Evolutionary conservation across 2,113 vertebrate genomes (phyloP), one percentile per base, ranked within the genome.

Genomic region (Antennarius striatus): DNA sequence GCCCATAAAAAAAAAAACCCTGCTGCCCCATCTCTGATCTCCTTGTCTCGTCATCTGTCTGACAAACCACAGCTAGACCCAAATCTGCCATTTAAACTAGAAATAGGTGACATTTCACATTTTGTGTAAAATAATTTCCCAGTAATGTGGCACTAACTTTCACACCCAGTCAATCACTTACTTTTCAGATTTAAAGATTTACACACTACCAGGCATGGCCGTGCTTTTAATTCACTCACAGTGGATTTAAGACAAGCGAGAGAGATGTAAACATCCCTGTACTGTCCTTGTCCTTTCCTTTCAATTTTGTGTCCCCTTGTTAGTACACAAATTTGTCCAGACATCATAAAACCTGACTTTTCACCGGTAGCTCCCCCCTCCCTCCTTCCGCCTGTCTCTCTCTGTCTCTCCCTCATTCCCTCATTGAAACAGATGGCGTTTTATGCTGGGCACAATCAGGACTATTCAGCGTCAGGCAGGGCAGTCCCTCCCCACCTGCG

Each of bases 401-500:
- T 57, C 72, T 80, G 70, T 72, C 71, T 68, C 78, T 72, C 75
- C 45, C 73, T 87, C 83, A 17, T 80, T 84, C 77, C 79, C 88
- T 85, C 79, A 77, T 78, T 81, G 92, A 93, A 95, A 94, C 96
- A 96, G 94, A 96, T 96, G 95, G 95, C 32, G 90, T 95, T 95
- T 96, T 95, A 95, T 96, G 92, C 94, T 90, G 90, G 92, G 92
- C 91, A 94, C 94, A 96, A 96, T 96, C 94, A 94, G 88, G 82
- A 89, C 94, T 87, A 90, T 95, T 95, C 94, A 94, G 94, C 92
- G 90, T 93, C 93, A 92, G 92, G 93, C 90, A 90, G 91, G 89
- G 91, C 93, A 93, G 94, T 92, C 94, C 91, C 92, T 94, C 95
- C 90, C 94, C 94, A 96, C 94, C 95, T 96, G 95, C 91, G 92